phyloP scores from a whole-genome alignment of 23 tunicate genomes.

The Ciona savignyi region DNA sequence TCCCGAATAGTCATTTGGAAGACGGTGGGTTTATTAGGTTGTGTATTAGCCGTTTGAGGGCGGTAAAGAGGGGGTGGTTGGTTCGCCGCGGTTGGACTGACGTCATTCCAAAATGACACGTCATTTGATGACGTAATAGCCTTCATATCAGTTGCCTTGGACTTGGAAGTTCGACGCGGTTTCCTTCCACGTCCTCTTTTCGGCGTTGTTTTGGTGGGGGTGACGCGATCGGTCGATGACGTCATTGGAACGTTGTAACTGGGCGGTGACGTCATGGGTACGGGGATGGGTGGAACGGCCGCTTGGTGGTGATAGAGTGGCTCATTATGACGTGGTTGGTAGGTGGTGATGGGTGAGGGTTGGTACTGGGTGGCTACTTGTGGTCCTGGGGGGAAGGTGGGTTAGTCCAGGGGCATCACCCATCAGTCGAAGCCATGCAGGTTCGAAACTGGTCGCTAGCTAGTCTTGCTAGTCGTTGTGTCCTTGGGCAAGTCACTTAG shows the following conservation, averaged over 20 bases:
- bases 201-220: neutral
- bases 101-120: neutral
- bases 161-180: neutral
- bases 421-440: no score
- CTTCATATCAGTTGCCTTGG: neutral
- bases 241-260: neutral
- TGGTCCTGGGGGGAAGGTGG: no score
- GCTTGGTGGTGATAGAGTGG: neutral
- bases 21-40: neutral
- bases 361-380: no score
- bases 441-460: no score
- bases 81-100: neutral
- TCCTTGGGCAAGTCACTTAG: no score
- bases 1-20: conserved; percentile 42
- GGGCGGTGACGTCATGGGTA: neutral
- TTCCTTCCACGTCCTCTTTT: neutral
- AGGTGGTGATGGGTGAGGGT: neutral
- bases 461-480: no score
- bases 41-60: conserved; percentile 8
- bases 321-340: neutral
- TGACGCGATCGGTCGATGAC: neutral
- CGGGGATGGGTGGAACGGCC: neutral
- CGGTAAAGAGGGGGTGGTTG: neutral
- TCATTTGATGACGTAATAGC: neutral
- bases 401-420: no score